These are phyloP conservation scores for Microctonus brassicae DNA, from an alignment of 2,888 invertebrate species.

Conservation along the genomic window DNA sequence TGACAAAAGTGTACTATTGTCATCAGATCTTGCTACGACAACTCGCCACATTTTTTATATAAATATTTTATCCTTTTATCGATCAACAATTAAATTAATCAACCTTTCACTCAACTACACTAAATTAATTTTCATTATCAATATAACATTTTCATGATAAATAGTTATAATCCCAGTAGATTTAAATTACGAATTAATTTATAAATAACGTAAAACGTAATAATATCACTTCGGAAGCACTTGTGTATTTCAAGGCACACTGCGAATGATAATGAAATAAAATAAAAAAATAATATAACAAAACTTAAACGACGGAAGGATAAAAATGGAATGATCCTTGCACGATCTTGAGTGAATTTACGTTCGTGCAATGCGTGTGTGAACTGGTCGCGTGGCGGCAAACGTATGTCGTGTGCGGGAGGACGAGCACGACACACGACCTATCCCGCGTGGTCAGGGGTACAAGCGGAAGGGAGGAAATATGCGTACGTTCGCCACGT, in stretches of 20 bases:
- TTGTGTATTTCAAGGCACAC: neutral
- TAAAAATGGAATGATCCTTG: neutral
- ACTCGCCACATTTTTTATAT: slow-evolving; percentile 66
- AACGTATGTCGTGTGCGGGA: slow-evolving; percentile 70
- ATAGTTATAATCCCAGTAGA: neutral
- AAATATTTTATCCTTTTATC: slow-evolving; percentile 1
- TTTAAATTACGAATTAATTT: neutral
- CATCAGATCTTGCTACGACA: slow-evolving; percentile 66
- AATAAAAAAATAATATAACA: neutral
- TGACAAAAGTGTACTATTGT: slow-evolving; percentile 64
- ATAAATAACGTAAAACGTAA: neutral
- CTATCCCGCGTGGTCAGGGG: slow-evolving; percentile 49
- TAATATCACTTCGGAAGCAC: neutral
- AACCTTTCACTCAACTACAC: neutral
- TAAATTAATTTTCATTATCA: neutral
- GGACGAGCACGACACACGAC: slow-evolving; percentile 66
- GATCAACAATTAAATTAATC: neutral
- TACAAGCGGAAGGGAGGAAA: slow-evolving; percentile 52
- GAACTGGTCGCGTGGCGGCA: slow-evolving; percentile 69
- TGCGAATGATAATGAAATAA: neutral
- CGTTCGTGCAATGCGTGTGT: slow-evolving; percentile 54
- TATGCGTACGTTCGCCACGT: slow-evolving; percentile 47
- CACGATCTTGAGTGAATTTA: slow-evolving; percentile 10
- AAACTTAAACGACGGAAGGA: slow-evolving; percentile 10
- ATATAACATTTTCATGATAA: neutral